Base-by-base conservation (phyloP, 2,797 vertebrate species). In the Carcharodon carcharias region DNA sequence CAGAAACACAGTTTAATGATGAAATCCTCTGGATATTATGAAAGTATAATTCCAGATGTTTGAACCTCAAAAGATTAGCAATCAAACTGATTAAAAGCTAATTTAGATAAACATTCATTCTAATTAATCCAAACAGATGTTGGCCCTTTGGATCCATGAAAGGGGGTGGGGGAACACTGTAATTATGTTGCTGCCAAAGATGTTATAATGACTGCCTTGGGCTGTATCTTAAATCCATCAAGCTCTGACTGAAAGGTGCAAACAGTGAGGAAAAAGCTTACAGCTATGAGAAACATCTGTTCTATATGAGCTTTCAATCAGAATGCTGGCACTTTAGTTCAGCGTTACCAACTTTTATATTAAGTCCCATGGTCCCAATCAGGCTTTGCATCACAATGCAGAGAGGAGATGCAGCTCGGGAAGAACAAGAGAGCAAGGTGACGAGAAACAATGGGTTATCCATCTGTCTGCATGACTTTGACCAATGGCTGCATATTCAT, bases 21-120 rank as follows among this genome's bases (percentile, higher is more conserved):
- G 61, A 93, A 67, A 93, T 93, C n/a, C 63, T 40, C 35, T 40
- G 61, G 63, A 67, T 93, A 67, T 65, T 45, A 63, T 3, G 18
- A 45, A n/a, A 63, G 61, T 61, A 93, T 67, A 45, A 93, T 40
- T 93, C 91, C 91, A 93, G 91, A 93, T 93, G 91, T 93, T 67
- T 93, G 45, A 93, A 93, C 63, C 61, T 65, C 91, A 67, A 93
- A 85, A 93, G 91, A 26, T 18, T 67, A 93, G 91, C 91, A 93
- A 65, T 93, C 91, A 65, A 23, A 93, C 91, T 65, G 61, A 93
- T 67, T 93, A 93, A 45, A 93, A 93, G 63, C 91, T 93, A 67
- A 93, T 93, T 93, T 93, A 65, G 91, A 93, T 93, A 93, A 93
- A 93, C 91, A 67, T 67, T 65, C 61, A 93, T 93, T 45, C 63